Evolutionary conservation across 2,797 vertebrate species (phyloP).

Genomic region (Sebastes paucispinis): DNA sequence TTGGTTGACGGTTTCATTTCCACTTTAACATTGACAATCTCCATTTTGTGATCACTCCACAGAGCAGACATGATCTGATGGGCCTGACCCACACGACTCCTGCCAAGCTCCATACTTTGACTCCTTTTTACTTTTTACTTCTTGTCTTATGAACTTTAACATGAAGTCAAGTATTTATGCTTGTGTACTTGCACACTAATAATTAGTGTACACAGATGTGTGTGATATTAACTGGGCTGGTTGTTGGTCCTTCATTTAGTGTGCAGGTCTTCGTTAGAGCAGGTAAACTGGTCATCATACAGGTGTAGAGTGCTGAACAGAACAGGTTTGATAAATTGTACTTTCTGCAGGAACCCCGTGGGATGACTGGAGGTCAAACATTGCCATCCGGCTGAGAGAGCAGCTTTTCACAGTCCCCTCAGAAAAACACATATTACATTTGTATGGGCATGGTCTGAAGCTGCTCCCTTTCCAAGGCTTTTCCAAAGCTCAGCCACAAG

Average conservation of each 20-base stretch:
- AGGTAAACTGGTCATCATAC: slow-evolving; percentile 10
- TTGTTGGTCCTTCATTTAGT: not conserved
- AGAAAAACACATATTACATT: slow-evolving; percentile 52
- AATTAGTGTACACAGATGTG: not conserved
- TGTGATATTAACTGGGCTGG: not conserved
- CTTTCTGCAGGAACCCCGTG: slow-evolving; percentile 33
- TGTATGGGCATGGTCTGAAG: slow-evolving; percentile 43
- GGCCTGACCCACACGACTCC: not conserved
- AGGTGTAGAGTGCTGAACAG: slow-evolving; percentile 1
- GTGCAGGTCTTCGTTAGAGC: not conserved
- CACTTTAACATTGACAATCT: too few relatives aligned
- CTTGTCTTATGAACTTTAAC: not conserved
- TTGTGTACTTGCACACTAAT: not conserved
- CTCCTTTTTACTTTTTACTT: not conserved
- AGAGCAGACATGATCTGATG: not conserved
- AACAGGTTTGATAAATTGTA: slow-evolving; percentile 63
- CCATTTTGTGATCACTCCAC: not conserved
- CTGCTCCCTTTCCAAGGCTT: slow-evolving; percentile 43
- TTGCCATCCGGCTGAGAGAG: slow-evolving; percentile 21
- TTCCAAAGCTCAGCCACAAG: slow-evolving; percentile 40
- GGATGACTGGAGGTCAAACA: slow-evolving; percentile 62
- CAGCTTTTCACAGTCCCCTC: slow-evolving; percentile 27
- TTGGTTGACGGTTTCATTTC: too few relatives aligned
- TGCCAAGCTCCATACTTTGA: not conserved
- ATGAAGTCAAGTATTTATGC: not conserved